These are phyloP conservation scores for Sycophaga agraensis DNA, from an alignment of 1,140 invertebrate species.

Conservation along the genomic window DNA sequence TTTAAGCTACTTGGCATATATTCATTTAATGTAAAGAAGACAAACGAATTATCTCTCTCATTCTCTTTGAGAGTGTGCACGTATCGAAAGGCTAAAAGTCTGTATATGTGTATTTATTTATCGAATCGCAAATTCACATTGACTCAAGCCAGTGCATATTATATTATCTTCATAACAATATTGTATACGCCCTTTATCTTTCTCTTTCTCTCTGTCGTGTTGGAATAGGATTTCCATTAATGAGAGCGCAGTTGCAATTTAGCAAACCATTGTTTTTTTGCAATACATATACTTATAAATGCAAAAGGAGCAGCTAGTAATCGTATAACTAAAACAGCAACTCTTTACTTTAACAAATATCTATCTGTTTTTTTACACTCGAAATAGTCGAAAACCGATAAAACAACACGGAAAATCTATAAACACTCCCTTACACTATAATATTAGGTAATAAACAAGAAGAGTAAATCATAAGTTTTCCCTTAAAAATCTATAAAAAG, in stretches of 20 bases:
- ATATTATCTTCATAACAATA: not conserved
- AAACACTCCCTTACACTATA: too few species aligned
- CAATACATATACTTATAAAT: constrained; percentile 10
- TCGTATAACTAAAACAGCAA: too few species aligned
- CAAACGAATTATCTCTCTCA: not conserved
- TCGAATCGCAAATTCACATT: not conserved
- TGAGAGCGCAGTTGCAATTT: too few species aligned
- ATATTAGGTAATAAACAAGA: not conserved
- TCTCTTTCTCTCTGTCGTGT: too few species aligned
- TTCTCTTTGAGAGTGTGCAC: not conserved
- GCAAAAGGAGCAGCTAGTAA: not conserved
- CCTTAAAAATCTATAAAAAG: constrained; percentile 1
- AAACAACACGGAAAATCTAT: too few species aligned
- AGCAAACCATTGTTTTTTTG: too few species aligned
- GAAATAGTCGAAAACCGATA: too few species aligned
- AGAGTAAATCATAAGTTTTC: not conserved
- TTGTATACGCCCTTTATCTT: not conserved
- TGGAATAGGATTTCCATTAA: not conserved
- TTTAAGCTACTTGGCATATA: constrained; percentile 17
- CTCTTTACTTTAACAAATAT: too few species aligned
- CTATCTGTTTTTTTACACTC: too few species aligned
- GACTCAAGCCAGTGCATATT: not conserved
- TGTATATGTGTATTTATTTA: not conserved
- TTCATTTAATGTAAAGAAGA: constrained; percentile 16
- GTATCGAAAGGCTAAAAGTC: not conserved